Evolutionary conservation across 1,140 invertebrate species (phyloP), one percentile per base, ranked within the genome.

Genomic region (Caenorhabditis tropicalis): DNA sequence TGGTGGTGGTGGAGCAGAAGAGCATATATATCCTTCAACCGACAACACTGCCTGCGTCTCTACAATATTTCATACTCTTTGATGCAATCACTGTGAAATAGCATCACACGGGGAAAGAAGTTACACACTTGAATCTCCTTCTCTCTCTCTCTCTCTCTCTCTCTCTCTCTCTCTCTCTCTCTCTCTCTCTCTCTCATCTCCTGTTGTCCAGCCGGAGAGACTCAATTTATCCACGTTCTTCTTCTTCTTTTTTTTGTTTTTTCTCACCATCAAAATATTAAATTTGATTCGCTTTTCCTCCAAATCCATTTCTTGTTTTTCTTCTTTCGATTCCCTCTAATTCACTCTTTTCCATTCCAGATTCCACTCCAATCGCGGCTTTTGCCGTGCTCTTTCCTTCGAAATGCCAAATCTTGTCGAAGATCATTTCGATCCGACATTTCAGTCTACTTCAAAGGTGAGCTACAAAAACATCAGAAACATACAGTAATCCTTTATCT

Each of bases 91-190:
- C 65, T 43, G 36, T 74, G 65, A 74, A 74, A 74, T 74, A 74
- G 65, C 29, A 27, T n/a, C 53, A 79, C 70, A 19, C 39, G 15
- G n/a, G 24, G 29, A 27, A 27, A 24, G 31, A 81, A 81, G 48
- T 81, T 81, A 58, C 79, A 81, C 79, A 51, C 79, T 51, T 53
- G 79, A 53, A 58, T 81, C 46, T 29, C 29, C 29, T 19, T 58
- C 56, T 58, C 65, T 70, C 24, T 70, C 56, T 60, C 56, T 70
- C 16, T 70, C 10, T 70, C 46, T 24, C n/a, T 48, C 70, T 9
- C 10, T 48, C 46, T 27, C 29, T 24, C 6, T 9, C 31, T 27
- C 36, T 79, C 56, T 31, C 21, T 31, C 21, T 31, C 56, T 58
- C 56, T 58, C 56, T 58, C 56, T 31, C 29, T 31, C 1, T 58